A percentile compares a stretch with the other conserved stretches of the same genome.
phyloP scores from a whole-genome alignment of 1,140 invertebrate species.

The Aradophagus sp. region DNA sequence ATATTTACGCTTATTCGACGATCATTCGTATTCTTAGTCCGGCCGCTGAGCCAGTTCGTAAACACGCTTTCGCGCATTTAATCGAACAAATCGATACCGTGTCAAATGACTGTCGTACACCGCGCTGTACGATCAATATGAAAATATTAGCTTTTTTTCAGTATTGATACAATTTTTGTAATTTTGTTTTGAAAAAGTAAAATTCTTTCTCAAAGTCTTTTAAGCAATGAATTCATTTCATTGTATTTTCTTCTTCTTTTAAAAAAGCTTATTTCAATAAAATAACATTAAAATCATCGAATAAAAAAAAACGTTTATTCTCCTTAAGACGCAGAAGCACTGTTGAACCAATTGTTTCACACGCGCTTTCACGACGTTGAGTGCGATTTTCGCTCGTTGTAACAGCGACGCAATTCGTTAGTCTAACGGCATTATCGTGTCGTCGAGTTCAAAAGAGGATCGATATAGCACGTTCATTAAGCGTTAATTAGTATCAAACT shows the following conservation, averaged over 20 bases:
- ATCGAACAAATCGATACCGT: neutral
- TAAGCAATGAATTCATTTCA: too few species aligned
- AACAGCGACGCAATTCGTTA: slow-evolving; percentile 41
- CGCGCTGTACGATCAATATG: too few species aligned
- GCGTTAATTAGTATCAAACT: slow-evolving; percentile 58
- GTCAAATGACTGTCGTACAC: too few species aligned
- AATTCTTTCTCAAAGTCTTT: too few species aligned
- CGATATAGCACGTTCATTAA: slow-evolving; percentile 59
- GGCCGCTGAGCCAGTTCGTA: too few species aligned
- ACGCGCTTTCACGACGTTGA: slow-evolving; percentile 54
- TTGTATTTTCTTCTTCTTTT: slow-evolving; percentile 1
- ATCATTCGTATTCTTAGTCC: neutral
- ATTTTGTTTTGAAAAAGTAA: too few species aligned
- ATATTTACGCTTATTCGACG: too few species aligned
- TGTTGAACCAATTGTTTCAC: slow-evolving; percentile 70
- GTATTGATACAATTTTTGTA: neutral
- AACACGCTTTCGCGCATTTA: too few species aligned
- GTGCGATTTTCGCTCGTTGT: slow-evolving; percentile 58
- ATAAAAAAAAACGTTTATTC: slow-evolving; percentile 58
- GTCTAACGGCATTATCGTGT: slow-evolving; percentile 57
- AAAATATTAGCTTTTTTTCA: too few species aligned
- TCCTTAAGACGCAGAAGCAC: too few species aligned
- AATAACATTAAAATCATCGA: too few species aligned
- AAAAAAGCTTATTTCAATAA: too few species aligned
- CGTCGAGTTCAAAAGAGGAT: slow-evolving; percentile 54